phyloP scores from a whole-genome alignment of 2,797 vertebrate species.

The Pantherophis vulpinus region DNA sequence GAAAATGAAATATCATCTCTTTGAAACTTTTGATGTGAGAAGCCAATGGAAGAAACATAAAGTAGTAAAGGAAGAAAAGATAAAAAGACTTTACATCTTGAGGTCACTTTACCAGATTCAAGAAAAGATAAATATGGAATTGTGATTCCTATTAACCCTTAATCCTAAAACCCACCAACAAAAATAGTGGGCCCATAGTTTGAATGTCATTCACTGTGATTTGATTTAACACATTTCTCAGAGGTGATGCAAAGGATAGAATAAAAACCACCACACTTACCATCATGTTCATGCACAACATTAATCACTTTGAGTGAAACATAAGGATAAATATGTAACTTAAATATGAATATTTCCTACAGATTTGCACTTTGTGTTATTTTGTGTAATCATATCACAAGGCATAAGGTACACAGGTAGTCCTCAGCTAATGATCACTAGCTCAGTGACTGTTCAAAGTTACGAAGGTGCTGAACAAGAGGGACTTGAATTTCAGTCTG shows the following conservation, averaged over 20 bases:
- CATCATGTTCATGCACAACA: not conserved
- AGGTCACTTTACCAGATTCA: not conserved
- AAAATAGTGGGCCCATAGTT: not conserved
- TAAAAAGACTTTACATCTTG: not conserved
- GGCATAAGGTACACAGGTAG: not conserved
- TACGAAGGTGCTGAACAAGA: not conserved
- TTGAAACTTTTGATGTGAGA: slow-evolving; percentile 25
- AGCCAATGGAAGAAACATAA: not conserved
- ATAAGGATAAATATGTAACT: not conserved
- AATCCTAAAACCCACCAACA: not conserved
- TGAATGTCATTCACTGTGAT: not conserved
- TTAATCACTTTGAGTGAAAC: not conserved
- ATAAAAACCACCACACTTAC: not conserved
- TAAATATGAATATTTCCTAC: not conserved
- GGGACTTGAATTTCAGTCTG: not conserved
- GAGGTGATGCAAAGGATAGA: not conserved
- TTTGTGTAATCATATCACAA: not conserved
- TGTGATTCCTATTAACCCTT: not conserved
- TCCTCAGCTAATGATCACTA: not conserved
- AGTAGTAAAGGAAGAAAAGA: slow-evolving; percentile 10
- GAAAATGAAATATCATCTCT: slow-evolving; percentile 49
- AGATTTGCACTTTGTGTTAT: not conserved
- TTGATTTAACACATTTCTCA: not conserved
- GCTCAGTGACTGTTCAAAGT: not conserved
- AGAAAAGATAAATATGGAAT: not conserved